phyloP scores from a whole-genome alignment of 2,888 invertebrate species.

The Enchytraeus crypticus region DNA sequence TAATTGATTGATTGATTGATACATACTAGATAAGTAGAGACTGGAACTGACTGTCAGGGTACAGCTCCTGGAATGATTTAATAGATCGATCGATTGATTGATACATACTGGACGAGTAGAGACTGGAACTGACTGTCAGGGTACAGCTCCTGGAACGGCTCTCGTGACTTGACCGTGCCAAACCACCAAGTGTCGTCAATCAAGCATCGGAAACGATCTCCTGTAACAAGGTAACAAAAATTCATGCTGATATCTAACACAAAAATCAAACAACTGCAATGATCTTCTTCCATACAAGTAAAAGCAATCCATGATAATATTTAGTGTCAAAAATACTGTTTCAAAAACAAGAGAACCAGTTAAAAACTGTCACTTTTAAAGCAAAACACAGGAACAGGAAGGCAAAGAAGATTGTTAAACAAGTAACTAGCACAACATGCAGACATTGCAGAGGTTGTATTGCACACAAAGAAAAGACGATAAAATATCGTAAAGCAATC shows the following conservation, averaged over 20 bases:
- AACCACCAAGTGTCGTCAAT: slow-evolving; percentile 96
- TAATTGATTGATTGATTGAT: too few relatives aligned
- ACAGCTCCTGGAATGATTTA: too few relatives aligned
- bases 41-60: slow-evolving; percentile 68
- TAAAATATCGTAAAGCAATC: too few relatives aligned
- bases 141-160: slow-evolving; percentile 58
- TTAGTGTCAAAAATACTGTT: background rate
- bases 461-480: too few relatives aligned
- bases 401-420: too few relatives aligned
- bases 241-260: too few relatives aligned
- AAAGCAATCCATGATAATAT: background rate
- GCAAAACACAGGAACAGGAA: too few relatives aligned
- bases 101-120: slow-evolving; percentile 44
- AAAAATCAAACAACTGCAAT: too few relatives aligned
- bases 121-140: slow-evolving; percentile 71
- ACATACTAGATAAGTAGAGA: slow-evolving; percentile 52
- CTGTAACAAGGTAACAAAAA: slow-evolving; percentile 32
- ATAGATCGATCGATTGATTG: too few relatives aligned
- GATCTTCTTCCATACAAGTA: background rate
- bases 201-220: slow-evolving; percentile 72
- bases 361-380: too few relatives aligned
- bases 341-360: background rate
- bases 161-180: slow-evolving; percentile 66
- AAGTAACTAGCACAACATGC: too few relatives aligned
- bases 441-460: too few relatives aligned